Evolutionary conservation across 1,140 invertebrate genomes (phyloP).

Genomic region (Drosophila paulistorum): DNA sequence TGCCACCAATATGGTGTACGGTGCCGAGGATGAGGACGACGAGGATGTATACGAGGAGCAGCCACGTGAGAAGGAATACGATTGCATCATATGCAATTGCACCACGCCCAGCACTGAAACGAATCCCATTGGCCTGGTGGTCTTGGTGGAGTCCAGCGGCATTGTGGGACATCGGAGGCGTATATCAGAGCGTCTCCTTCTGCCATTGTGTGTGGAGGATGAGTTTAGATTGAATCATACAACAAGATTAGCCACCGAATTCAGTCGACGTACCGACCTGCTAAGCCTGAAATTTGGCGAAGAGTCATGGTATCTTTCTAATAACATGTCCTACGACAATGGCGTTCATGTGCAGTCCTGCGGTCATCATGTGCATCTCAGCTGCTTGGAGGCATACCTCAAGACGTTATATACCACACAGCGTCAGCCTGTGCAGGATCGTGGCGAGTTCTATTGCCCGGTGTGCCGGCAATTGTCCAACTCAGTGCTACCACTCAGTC

Average conservation of each 20-base stretch:
- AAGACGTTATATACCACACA: constrained; percentile 91
- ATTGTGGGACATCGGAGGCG: constrained; percentile 82
- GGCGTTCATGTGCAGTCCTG: constrained; percentile 98
- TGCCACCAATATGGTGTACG: constrained; percentile 86
- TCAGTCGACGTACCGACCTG: constrained; percentile 68
- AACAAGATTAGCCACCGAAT: constrained; percentile 70
- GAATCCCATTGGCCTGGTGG: constrained; percentile 95
- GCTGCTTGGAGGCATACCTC: constrained; percentile 95
- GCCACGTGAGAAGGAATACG: constrained; percentile 89
- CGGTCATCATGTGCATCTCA: constrained; percentile 97
- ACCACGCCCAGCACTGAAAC: constrained; percentile 92
- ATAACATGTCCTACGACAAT: constrained; percentile 95
- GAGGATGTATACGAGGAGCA: constrained; percentile 87
- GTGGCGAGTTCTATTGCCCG: constrained; percentile 96
- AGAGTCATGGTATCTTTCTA: constrained; percentile 91
- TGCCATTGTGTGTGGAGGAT: constrained; percentile 70
- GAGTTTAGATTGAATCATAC: constrained; percentile 60
- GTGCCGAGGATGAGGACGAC: constrained; percentile 84
- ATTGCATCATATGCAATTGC: constrained; percentile 98
- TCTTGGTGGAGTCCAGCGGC: constrained; percentile 86
- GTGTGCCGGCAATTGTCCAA: constrained; percentile 97
- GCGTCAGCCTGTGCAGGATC: constrained; percentile 89
- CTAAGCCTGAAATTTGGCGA: constrained; percentile 75
- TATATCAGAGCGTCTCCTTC: constrained; percentile 62
- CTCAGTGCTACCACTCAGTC: constrained; percentile 94